Conservation (phyloP, 1,140 invertebrate species). For the Drosophila sucinea region DNA sequence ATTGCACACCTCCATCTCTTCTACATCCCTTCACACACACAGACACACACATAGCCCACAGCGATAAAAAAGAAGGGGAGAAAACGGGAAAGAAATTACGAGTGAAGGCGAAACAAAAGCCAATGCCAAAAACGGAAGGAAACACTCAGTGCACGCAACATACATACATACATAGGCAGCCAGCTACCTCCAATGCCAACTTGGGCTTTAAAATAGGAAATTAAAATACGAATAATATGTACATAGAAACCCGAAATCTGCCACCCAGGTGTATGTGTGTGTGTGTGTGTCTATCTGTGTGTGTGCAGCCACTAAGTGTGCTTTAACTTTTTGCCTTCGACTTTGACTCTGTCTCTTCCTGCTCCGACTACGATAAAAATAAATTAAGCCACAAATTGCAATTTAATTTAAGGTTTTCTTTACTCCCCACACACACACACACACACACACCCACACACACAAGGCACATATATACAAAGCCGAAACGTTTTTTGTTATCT, state of each 20-base stretch:
- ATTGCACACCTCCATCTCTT: conserved; percentile 70
- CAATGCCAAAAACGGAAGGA: conserved; percentile 51
- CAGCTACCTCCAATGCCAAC: conserved; percentile 29
- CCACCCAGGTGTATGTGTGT: conserved; percentile 39
- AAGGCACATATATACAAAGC: not conserved
- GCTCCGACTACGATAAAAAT: conserved; percentile 67
- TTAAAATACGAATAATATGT: conserved; percentile 75
- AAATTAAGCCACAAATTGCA: conserved; percentile 83
- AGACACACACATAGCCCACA: conserved; percentile 25
- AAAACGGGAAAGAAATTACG: not conserved
- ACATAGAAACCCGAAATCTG: conserved; percentile 34
- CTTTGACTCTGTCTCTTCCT: conserved; percentile 29
- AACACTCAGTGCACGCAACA: conserved; percentile 57
- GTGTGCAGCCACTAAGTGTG: conserved; percentile 64
- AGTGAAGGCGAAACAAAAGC: conserved; percentile 42
- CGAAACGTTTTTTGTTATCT: conserved; percentile 38
- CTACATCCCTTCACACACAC: conserved; percentile 24
- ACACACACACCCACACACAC: not conserved
- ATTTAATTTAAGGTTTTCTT: conserved; percentile 82
- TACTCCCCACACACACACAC: conserved; percentile 38
- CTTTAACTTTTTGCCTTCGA: conserved; percentile 46
- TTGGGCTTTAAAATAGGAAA: conserved; percentile 76
- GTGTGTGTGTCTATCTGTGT: conserved; percentile 32
- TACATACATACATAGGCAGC: conserved; percentile 4
- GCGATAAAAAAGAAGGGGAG: conserved; percentile 16